Conservation (phyloP, 2,888 invertebrate species). For the Polietes domitor region DNA sequence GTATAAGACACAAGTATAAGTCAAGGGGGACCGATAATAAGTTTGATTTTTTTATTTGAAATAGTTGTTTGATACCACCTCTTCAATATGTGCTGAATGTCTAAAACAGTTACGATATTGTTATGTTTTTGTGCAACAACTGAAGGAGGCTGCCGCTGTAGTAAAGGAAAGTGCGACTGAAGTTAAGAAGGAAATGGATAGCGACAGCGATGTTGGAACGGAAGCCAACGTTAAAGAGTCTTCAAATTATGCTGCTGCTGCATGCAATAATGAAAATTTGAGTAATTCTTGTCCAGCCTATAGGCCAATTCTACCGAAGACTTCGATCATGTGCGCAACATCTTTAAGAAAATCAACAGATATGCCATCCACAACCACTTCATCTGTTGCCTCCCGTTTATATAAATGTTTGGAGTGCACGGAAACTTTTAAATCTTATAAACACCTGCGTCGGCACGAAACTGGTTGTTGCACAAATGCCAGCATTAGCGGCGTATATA, state of each 20-base stretch:
- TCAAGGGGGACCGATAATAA: neutral
- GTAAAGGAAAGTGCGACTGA: neutral
- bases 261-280: neutral
- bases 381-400: constrained; percentile 29
- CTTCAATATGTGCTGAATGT: constrained; percentile 56
- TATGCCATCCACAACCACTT: neutral
- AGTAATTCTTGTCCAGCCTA: neutral
- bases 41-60: neutral
- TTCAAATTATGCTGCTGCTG: neutral
- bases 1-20: neutral
- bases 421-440: constrained; percentile 66
- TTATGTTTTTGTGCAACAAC: constrained; percentile 59
- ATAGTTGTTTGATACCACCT: constrained; percentile 18
- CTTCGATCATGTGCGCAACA: neutral
- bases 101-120: constrained; percentile 43
- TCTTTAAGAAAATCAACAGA: neutral
- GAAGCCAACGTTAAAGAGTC: neutral
- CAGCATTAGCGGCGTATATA: constrained; percentile 42
- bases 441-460: constrained; percentile 67
- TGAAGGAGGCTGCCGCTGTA: constrained; percentile 22
- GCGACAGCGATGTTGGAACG: constrained; percentile 18
- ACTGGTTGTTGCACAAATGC: constrained; percentile 43
- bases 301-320: constrained; percentile 49
- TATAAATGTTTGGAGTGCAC: constrained; percentile 70
- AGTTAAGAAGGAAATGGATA: constrained; percentile 47